Percentiles rank a stretch among this genome's conserved stretches.
These are phyloP conservation scores for Nomada flava DNA, from an alignment of 2,888 invertebrate species.

Conservation along the genomic window DNA sequence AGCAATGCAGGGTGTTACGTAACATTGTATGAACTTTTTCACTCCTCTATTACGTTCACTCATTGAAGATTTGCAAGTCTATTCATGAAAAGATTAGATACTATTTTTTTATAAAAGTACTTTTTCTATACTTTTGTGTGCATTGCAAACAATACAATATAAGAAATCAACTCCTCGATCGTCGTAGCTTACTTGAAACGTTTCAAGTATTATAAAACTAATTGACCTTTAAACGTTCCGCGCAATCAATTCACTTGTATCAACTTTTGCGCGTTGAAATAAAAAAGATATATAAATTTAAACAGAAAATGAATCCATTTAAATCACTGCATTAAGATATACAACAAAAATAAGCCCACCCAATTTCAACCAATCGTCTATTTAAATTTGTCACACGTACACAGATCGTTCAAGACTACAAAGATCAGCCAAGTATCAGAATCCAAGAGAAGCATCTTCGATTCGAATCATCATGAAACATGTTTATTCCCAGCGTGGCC, in stretches of 20 bases:
- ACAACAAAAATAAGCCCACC: background rate
- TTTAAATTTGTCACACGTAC: background rate
- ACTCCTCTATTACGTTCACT: background rate
- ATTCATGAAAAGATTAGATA: slow-evolving; percentile 1
- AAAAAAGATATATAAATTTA: background rate
- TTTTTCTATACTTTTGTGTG: background rate
- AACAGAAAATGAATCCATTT: background rate
- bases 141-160: background rate
- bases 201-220: background rate
- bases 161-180: too few relatives aligned
- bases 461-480: too few relatives aligned
- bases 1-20: slow-evolving; percentile 27
- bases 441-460: background rate
- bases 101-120: background rate
- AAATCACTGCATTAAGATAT: background rate
- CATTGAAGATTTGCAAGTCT: background rate
- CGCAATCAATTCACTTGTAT: background rate
- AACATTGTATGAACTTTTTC: slow-evolving; percentile 11
- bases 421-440: background rate
- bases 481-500: background rate
- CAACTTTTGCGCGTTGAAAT: background rate
- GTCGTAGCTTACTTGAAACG: background rate
- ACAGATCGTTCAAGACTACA: background rate
- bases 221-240: background rate
- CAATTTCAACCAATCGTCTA: background rate